Base-by-base conservation (phyloP, 2,797 vertebrate genomes). In the Loriculus beryllinus region DNA sequence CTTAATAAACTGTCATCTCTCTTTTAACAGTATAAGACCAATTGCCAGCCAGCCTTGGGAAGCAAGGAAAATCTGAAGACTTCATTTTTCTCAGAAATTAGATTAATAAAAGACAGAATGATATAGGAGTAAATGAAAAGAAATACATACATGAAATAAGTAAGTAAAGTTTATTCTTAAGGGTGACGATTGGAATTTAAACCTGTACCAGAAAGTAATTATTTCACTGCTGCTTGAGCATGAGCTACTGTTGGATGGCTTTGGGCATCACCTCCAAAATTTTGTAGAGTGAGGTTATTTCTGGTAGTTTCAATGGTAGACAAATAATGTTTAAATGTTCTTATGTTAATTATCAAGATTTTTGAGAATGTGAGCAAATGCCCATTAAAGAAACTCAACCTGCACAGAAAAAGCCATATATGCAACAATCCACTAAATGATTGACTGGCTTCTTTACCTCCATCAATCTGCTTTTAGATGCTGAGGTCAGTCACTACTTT, bases 1-100 rank as follows among this genome's bases (percentile, higher is more conserved):
- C 80, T 91, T 95, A 95, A 92, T 89, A 93, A 95, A 84, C 76
- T 94, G 82, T 92, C 87, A 94, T 95, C 63, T 88, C 69, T 29
- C 26, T 47, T 93, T 94, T 92, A 90, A 68, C 2, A 8, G 59
- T 70, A 33, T 68, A 92, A 52, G 52, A 79, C 29, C 68, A 70
- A 48, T 49, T 89, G 56, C 64, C 47, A 83, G 40, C 26, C 40
- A 75, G 60, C 37, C 68, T 82, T 13, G 43, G 47, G 43, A 62
- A 78, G 48, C 43, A 86, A 51, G 42, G 62, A 90, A 95, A 88
- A 60, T 71, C 22, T 37, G 31, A 94, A 51, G 48, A 62, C 28
- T 82, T 88, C 0, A 40, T 88, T 89, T 78, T 94, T 69, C 63
- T 82, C 28, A 82, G 60, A 84, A 93, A 75, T 60, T 21, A 54